Conservation (phyloP, 2,113 vertebrate genomes). For the Herpailurus yagouaroundi region DNA sequence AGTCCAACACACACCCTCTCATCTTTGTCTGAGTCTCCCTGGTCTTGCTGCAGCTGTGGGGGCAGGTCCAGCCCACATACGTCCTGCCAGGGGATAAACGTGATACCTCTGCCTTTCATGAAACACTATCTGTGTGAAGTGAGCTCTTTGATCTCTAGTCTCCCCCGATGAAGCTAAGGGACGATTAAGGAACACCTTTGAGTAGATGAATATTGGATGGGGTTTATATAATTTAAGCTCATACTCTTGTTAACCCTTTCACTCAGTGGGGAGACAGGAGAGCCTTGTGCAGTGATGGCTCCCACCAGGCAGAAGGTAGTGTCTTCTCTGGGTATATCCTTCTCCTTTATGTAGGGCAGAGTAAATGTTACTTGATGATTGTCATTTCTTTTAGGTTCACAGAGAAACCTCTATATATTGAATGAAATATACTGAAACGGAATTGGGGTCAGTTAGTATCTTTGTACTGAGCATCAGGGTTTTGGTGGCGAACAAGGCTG, state of each 20-base stretch:
- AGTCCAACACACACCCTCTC: neutral
- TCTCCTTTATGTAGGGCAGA: neutral
- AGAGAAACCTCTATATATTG: neutral
- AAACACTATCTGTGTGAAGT: constrained; percentile 65
- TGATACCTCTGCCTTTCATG: constrained; percentile 54
- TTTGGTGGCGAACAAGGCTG: neutral
- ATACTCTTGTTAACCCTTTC: constrained; percentile 23
- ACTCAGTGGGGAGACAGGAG: neutral
- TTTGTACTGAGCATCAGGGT: neutral
- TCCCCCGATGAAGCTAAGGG: constrained; percentile 39
- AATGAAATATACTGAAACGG: neutral
- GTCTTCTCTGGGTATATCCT: neutral
- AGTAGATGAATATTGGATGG: constrained; percentile 71
- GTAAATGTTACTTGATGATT: neutral
- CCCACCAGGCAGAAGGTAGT: neutral
- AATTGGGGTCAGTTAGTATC: neutral
- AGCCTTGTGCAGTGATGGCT: neutral
- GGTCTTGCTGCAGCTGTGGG: neutral
- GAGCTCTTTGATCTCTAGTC: constrained; percentile 59
- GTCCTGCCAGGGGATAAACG: constrained; percentile 20
- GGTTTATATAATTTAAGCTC: constrained; percentile 62
- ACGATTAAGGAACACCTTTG: constrained; percentile 57
- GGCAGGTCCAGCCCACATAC: neutral
- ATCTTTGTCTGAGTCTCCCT: neutral
- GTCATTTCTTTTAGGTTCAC: neutral